phyloP scores from a whole-genome alignment of 2,797 vertebrate species.

The Uromys caudimaculatus region DNA sequence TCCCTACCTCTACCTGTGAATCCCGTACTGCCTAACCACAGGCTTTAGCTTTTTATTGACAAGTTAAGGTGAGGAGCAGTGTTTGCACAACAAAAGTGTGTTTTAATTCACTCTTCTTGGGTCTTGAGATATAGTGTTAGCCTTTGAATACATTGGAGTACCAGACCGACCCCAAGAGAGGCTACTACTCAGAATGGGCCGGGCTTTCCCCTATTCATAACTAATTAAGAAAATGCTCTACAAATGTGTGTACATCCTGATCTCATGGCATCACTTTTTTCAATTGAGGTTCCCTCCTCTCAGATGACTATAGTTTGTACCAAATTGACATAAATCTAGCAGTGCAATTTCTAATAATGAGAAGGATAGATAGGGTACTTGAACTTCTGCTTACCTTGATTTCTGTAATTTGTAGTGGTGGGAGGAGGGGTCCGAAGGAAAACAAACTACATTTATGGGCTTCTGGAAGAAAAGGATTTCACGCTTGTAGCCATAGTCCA shows the following conservation, averaged over 20 bases:
- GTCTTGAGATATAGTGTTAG: not conserved
- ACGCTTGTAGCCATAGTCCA: not conserved
- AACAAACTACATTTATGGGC: not conserved
- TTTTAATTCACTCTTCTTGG: not conserved
- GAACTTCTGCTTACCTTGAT: not conserved
- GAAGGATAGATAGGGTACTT: not conserved
- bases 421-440: not conserved
- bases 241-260: not conserved
- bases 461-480: not conserved
- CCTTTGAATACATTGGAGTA: not conserved
- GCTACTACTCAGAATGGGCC: not conserved
- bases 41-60: not conserved
- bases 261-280: not conserved
- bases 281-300: not conserved
- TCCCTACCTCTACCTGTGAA: not conserved
- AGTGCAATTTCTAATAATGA: not conserved
- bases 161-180: not conserved
- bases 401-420: not conserved
- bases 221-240: not conserved
- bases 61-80: not conserved
- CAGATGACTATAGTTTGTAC: not conserved
- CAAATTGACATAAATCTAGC: not conserved
- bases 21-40: not conserved
- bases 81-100: not conserved
- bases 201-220: no score